Base-by-base conservation (phyloP, 2,888 invertebrate species). In the Pantelozetes paolii region DNA sequence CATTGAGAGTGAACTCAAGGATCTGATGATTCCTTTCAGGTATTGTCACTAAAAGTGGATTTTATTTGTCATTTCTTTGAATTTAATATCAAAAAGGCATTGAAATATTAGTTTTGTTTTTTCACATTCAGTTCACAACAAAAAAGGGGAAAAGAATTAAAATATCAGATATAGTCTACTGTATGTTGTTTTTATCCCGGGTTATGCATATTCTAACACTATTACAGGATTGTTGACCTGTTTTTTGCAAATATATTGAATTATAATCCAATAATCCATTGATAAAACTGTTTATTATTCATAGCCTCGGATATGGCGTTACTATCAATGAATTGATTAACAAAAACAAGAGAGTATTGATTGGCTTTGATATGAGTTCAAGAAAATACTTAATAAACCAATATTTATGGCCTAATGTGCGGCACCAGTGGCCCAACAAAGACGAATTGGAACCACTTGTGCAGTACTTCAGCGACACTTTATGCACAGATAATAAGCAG, bases 391-490 rank as follows among this genome's bases (percentile, higher is more conserved):
- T 64, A 6, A 13, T 28, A 5, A 64, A 36, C n/a, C n/a, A 36
- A 11, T 36, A n/a, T 8, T 64, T 64, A 20, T 64, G 32, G 64
- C 36, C 36, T n/a, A 36, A 64, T 64, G 36, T 78, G 1, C 67
- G 64, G 36, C 78, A 78, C 71, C 64, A 78, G 54, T 88, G 88
- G 88, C 88, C 87, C 18, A 86, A 88, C 80, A 87, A 86, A 9
- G 86, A 86, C 76, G 84, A 82, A 23, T 82, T 86, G 76, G 77
- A 82, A 0, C 84, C 83, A 45, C 82, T 89, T 67, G 86, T 86
- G 78, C 79, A 78, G 0, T 86, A 86, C 80, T 81, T 89, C 40
- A 77, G 79, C 11, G 76, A 76, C 54, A 28, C 9, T 9, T 32
- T 57, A 36, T 36, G 64, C 13, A n/a, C 72, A 20, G 67, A 40